Conservation (phyloP, 2,888 invertebrate species). For the Drosophila multiciliata region DNA sequence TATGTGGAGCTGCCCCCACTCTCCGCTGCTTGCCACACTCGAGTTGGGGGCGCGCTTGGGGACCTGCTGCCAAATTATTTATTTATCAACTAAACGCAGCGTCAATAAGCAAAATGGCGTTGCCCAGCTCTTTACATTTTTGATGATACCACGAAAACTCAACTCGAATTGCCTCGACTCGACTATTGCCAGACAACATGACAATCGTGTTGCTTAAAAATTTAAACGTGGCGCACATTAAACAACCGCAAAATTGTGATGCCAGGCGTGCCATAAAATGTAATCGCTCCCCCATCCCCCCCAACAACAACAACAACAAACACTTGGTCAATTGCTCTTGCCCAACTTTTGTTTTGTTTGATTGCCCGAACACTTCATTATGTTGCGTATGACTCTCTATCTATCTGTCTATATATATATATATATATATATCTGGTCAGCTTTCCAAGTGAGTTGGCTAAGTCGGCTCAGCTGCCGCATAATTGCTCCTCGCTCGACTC, state of each 20-base stretch:
- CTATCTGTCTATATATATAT: background rate
- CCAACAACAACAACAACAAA: conserved; percentile 20
- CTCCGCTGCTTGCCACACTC: conserved; percentile 1
- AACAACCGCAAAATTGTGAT: conserved; percentile 66
- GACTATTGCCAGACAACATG: conserved; percentile 47
- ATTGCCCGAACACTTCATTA: conserved; percentile 59
- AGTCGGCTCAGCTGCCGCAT: conserved; percentile 72
- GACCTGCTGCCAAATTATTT: conserved; percentile 74
- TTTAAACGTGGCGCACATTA: conserved; percentile 52
- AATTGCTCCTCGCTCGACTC: conserved; percentile 40
- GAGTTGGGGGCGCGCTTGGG: conserved; percentile 33
- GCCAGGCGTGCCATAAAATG: conserved; percentile 61
- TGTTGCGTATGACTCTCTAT: conserved; percentile 2
- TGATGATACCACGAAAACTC: conserved; percentile 55
- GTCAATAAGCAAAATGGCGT: conserved; percentile 73
- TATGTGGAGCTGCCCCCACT: conserved; percentile 20
- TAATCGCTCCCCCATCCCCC: conserved; percentile 38
- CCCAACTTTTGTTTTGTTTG: conserved; percentile 52
- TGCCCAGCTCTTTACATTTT: conserved; percentile 69
- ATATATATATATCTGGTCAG: conserved; percentile 40
- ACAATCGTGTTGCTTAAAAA: conserved; percentile 65
- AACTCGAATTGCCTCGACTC: background rate
- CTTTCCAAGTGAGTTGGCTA: conserved; percentile 76
- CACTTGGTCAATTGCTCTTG: conserved; percentile 48
- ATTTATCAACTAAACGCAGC: conserved; percentile 80